Conservation (phyloP, 1,140 invertebrate genomes). For the Atopsyche davidsoni region DNA sequence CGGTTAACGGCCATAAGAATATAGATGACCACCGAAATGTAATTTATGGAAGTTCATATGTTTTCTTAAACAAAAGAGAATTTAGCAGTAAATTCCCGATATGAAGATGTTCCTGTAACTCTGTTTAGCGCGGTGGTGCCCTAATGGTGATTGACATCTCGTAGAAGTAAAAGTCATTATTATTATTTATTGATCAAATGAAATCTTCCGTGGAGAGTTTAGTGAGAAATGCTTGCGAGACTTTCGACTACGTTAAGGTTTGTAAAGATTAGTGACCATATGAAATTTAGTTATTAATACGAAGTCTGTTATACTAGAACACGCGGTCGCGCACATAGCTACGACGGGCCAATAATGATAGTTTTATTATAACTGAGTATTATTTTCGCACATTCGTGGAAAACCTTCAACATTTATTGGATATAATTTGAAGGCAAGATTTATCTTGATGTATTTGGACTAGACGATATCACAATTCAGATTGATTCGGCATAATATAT, state of each 20-base stretch:
- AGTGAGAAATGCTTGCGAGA: background rate
- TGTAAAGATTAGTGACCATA: constrained; percentile 15
- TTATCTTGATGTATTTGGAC: constrained; percentile 14
- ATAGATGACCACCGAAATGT: constrained; percentile 13
- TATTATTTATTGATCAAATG: constrained; percentile 18
- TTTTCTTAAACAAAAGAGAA: constrained; percentile 9
- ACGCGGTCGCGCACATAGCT: constrained; percentile 51
- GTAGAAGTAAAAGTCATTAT: constrained; percentile 20
- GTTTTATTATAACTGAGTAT: constrained; percentile 32
- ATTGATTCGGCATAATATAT: constrained; percentile 1
- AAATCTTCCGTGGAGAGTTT: background rate
- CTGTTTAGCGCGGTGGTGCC: constrained; percentile 8
- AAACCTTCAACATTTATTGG: constrained; percentile 18
- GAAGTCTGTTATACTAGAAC: constrained; percentile 39
- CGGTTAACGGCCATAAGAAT: constrained; percentile 16
- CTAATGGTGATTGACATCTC: constrained; percentile 6
- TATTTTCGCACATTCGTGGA: constrained; percentile 29
- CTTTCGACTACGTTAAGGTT: constrained; percentile 4
- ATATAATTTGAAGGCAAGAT: constrained; percentile 1
- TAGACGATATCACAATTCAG: constrained; percentile 16
- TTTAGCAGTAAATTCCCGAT: constrained; percentile 2
- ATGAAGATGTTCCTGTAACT: constrained; percentile 13
- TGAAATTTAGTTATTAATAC: constrained; percentile 20
- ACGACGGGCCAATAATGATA: constrained; percentile 52
- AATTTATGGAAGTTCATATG: constrained; percentile 11